Evolutionary conservation across 2,888 invertebrate genomes (phyloP), one percentile per base, ranked within the genome.

Genomic region (Ochropacha duplaris): DNA sequence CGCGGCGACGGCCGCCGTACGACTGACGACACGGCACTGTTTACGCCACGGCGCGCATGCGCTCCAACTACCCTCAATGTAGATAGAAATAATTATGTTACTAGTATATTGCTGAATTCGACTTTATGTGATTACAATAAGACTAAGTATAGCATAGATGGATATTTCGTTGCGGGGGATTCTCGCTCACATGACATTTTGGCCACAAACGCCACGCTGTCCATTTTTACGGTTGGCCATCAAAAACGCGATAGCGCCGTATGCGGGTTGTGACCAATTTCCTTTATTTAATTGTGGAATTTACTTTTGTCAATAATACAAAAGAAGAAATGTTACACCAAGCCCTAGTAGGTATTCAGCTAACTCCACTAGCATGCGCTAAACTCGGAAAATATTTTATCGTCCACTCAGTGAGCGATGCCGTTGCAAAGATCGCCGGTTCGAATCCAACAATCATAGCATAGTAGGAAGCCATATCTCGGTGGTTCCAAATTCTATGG

Each of bases 11-110:
- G 74, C 65, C 81, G 83, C 76, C 83, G 75, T 75, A 77, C 79
- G 75, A 88, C 88, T 87, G 82, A 72, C 72, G 71, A 68, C 65
- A 67, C 60, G 75, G 75, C 80, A 70, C 75, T 90, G 90, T 90
- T 90, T 90, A 90, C 88, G 82, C 76, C 79, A 69, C 60, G 57
- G 34, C 74, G 74, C 88, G 88, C 90, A 84, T 81, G 90, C 90
- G 88, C 73, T 57, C 68, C 19, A 55, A 71, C 83, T 84, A 86
- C 87, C 88, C 84, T 81, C 83, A 59, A 61, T 65, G 49, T 57
- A 58, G 51, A 56, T 60, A 56, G 56, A 61, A 54, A 49, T 50
- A 50, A 3, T 28, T 34, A 26, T 19, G 11, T 22, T 19, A 22
- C 16, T 51, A 26, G 31, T 56, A 60, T 34, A 22, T 54, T 54